Base-by-base conservation (phyloP, 2,888 invertebrate species). In the Mythimna ferrago region DNA sequence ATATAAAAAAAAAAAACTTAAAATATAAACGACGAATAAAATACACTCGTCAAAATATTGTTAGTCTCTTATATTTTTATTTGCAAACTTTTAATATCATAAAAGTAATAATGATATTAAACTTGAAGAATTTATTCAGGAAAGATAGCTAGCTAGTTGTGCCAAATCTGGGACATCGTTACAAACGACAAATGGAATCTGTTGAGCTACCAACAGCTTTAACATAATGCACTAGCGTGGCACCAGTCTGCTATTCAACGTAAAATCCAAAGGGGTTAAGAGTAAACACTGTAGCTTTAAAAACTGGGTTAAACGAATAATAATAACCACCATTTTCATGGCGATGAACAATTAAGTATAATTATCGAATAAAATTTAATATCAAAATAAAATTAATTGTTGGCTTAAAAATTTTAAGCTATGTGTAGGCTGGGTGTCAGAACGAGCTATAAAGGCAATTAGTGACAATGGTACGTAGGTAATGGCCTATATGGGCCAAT, bases 401-500 rank as follows among this genome's bases (percentile, higher is more conserved):
- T 72, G 38, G 67, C 35, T 66, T 56, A 68, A 84, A 83, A 76
- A 85, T 85, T 86, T 86, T 87, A 89, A 89, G 75, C 71, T 84
- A 76, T 86, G 80, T 86, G 85, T 87, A 86, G 80, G 83, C 70
- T 79, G 83, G 81, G 84, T 88, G 90, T 91, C 89, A 88, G 83
- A 85, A 81, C 81, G 85, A 79, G 89, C 88, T 88, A 90, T 93
- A 91, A 92, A 92, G 89, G 93, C 91, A 93, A 94, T 94, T 94
- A 94, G 92, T 90, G 92, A 91, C 92, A 92, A 91, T 90, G 88
- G 91, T 89, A 88, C 82, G 89, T 88, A 91, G 91, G 91, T 93
- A 93, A 92, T 92, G 89, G 91, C 86, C 86, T 88, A 87, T 89
- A 86, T 87, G 88, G 86, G 89, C 90, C 91, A 90, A 84, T 86